Evolutionary conservation across 1,140 invertebrate genomes (phyloP).

Genomic region (Drosophila subobscura): DNA sequence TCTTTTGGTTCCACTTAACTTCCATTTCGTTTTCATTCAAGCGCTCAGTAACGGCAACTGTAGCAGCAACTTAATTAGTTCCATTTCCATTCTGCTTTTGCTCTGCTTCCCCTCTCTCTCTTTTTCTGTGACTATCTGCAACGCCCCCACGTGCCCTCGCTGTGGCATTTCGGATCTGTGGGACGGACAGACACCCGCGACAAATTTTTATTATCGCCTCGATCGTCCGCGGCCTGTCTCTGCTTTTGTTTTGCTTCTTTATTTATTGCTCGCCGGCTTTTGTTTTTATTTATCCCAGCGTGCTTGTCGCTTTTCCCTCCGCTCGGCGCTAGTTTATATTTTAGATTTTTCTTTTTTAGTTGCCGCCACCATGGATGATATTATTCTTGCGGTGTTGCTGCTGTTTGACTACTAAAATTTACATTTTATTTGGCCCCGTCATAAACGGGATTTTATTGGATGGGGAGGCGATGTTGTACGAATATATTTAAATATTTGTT

Average conservation of each 20-base stretch:
- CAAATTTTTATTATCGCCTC: constrained; percentile 51
- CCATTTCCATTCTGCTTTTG: constrained; percentile 27
- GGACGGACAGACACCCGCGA: constrained; percentile 30
- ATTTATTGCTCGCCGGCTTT: constrained; percentile 64
- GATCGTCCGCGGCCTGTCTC: constrained; percentile 29
- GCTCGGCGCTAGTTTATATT: constrained; percentile 1
- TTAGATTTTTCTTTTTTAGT: constrained; percentile 29
- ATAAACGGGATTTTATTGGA: constrained; percentile 50
- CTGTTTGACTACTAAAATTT: constrained; percentile 56
- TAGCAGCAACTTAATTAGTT: constrained; percentile 17
- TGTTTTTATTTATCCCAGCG: constrained; percentile 39
- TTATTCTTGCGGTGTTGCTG: constrained; percentile 33
- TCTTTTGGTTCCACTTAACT: no score
- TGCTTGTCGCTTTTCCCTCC: constrained; percentile 20
- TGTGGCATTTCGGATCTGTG: not conserved
- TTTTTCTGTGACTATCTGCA: constrained; percentile 28
- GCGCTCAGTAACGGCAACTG: constrained; percentile 40
- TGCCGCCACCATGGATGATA: constrained; percentile 1
- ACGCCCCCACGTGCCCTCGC: constrained; percentile 51
- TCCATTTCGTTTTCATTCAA: no score
- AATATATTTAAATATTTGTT: constrained; percentile 48
- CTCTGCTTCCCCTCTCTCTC: constrained; percentile 7
- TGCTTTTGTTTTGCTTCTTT: constrained; percentile 47
- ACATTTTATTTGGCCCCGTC: constrained; percentile 73
- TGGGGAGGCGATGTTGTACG: constrained; percentile 30